These are phyloP conservation scores for cattle (Bos taurus) DNA, from an alignment of 2,113 vertebrate genomes.

Conservation along the genomic window DNA sequence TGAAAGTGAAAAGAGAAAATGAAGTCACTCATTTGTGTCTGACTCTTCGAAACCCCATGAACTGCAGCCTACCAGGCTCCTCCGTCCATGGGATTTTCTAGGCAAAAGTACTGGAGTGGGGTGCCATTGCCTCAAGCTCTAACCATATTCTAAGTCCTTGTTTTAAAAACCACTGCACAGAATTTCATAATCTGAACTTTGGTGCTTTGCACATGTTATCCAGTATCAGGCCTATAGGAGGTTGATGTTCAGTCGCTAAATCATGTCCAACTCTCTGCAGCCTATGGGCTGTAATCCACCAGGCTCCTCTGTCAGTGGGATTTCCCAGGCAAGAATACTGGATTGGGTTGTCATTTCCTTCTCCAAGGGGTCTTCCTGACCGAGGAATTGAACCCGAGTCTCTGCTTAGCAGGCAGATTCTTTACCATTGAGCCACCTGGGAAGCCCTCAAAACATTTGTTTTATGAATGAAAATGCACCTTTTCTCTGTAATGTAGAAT, in stretches of 20 bases:
- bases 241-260: neutral
- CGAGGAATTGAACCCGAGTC: rapidly evolving
- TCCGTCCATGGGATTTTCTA: too few species aligned
- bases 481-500: neutral
- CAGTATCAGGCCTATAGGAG: neutral
- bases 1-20: too few species aligned
- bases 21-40: too few species aligned
- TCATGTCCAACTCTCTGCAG: neutral
- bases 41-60: too few species aligned
- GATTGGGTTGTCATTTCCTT: neutral
- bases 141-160: neutral
- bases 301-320: neutral
- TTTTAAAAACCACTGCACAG: neutral
- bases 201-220: neutral
- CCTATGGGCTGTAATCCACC: neutral
- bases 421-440: neutral
- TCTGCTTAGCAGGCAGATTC: neutral
- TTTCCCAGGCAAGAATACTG: neutral
- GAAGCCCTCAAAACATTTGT: neutral
- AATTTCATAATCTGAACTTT: neutral
- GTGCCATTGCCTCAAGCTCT: too few species aligned
- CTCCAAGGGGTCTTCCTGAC: neutral
- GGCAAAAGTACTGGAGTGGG: too few species aligned
- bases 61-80: too few species aligned
- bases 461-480: neutral